phyloP scores from a whole-genome alignment of 2,113 vertebrate species.

The Epinephelus moara region DNA sequence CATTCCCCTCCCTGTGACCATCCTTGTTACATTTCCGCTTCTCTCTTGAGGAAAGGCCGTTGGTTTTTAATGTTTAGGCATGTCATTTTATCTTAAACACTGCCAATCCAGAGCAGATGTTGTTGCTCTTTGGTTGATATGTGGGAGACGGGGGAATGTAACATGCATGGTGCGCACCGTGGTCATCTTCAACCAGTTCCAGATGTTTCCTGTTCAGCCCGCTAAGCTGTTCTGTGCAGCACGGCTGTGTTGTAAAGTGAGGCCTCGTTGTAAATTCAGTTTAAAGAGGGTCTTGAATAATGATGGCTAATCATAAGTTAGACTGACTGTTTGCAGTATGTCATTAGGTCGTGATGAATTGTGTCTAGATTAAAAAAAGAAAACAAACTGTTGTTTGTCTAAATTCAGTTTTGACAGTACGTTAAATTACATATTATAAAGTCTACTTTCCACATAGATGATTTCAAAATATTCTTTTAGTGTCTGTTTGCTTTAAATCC shows the following conservation, averaged over 20 bases:
- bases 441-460: background rate
- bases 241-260: slow-evolving; percentile 50
- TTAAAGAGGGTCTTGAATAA: slow-evolving; percentile 22
- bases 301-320: slow-evolving; percentile 30
- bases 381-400: slow-evolving; percentile 3
- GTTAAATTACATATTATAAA: background rate
- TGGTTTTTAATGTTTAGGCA: slow-evolving; percentile 37
- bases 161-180: slow-evolving; percentile 41
- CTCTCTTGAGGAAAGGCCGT: slow-evolving; percentile 8
- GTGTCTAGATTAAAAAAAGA: background rate
- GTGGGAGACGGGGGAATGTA: slow-evolving; percentile 61
- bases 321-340: slow-evolving; percentile 12
- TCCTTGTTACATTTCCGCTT: slow-evolving; percentile 15
- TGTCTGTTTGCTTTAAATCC: background rate
- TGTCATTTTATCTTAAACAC: slow-evolving; percentile 34
- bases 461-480: background rate
- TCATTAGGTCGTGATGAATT: background rate
- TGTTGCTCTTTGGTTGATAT: slow-evolving; percentile 57
- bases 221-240: slow-evolving; percentile 38
- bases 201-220: slow-evolving; percentile 78
- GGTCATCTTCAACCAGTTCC: slow-evolving; percentile 59
- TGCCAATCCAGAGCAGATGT: slow-evolving; percentile 63
- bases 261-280: slow-evolving; percentile 42
- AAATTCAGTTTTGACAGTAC: background rate
- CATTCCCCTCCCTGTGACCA: slow-evolving; percentile 11